Conservation (phyloP, 2,113 vertebrate genomes). For the Phrynosoma platyrhinos region DNA sequence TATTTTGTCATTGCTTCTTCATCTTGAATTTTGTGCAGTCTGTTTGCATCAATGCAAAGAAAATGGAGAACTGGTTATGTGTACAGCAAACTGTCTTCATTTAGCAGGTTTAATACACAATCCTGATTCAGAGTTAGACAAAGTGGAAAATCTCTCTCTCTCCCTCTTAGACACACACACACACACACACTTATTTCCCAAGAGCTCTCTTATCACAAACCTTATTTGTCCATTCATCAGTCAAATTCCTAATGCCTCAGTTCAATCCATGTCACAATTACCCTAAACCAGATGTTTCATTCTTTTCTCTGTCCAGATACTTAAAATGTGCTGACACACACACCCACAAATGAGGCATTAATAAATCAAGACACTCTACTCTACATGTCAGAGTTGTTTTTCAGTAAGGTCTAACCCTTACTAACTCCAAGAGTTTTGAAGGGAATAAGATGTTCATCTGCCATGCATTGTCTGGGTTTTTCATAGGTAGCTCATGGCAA, state of each 20-base stretch:
- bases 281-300: slow-evolving; percentile 54
- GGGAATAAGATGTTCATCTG: slow-evolving; percentile 70
- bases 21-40: neutral
- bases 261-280: slow-evolving; percentile 66
- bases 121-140: neutral
- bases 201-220: slow-evolving; percentile 8
- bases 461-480: slow-evolving; percentile 66
- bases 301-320: slow-evolving; percentile 53
- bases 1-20: neutral
- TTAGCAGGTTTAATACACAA: neutral
- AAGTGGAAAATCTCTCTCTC: slow-evolving; percentile 6
- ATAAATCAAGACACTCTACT: slow-evolving; percentile 76
- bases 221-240: slow-evolving; percentile 27
- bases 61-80: neutral
- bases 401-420: slow-evolving; percentile 67
- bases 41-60: neutral
- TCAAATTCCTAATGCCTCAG: slow-evolving; percentile 58
- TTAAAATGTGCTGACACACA: slow-evolving; percentile 62
- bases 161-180: no score
- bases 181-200: neutral
- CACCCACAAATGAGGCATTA: slow-evolving; percentile 67
- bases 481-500: slow-evolving; percentile 71
- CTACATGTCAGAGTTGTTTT: slow-evolving; percentile 77
- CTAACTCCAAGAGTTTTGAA: slow-evolving; percentile 66
- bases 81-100: neutral